Base-by-base conservation (phyloP, 2,113 vertebrate species). In the Tenrec ecaudatus region DNA sequence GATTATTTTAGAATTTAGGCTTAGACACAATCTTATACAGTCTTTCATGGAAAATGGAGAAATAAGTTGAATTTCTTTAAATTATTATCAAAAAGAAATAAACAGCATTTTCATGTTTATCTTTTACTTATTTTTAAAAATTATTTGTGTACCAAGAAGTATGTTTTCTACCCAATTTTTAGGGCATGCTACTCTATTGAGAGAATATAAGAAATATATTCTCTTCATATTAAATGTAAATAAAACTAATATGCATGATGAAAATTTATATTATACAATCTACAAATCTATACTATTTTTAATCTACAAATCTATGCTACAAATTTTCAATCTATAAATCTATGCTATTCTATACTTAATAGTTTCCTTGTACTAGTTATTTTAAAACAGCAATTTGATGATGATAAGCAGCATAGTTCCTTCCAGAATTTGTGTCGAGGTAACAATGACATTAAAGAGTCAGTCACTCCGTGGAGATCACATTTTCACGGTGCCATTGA, bases 11-110 rank as follows among this genome's bases (percentile, higher is more conserved):
- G 20, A 25, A 87, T 75, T 25, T 11, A 38, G 27, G 69, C n/a
- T 10, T 29, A 15, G 7, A 31, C 31, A 85, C 77, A 76, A 10
- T 64, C 27, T 57, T 9, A 10, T 31, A 5, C 31, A 6, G 78
- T 10, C 14, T 8, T 91, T 69, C 36, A 53, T 57, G 64, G 9
- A 43, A 90, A 22, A 9, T 1, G 7, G 43, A 82, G 40, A 64
- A n/a, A 36, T 47, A 77, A 91, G 77, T n/a, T 47, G 40, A 82
- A 27, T 5, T 19, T 10, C 38, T 60, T 71, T 76, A 31, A 80
- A 85, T 85, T 79, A 57, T 40, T 40, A 47, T 91, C 16, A 68
- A 64, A 33, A 90, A 96, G 94, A 73, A 20, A 27, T 62, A 84
- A 2, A 62, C 3, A 58, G 27, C 77, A 89, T 92, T 77, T 89